These are phyloP conservation scores for Laticauda colubrina DNA, from an alignment of 2,113 vertebrate species.

Conservation along the genomic window DNA sequence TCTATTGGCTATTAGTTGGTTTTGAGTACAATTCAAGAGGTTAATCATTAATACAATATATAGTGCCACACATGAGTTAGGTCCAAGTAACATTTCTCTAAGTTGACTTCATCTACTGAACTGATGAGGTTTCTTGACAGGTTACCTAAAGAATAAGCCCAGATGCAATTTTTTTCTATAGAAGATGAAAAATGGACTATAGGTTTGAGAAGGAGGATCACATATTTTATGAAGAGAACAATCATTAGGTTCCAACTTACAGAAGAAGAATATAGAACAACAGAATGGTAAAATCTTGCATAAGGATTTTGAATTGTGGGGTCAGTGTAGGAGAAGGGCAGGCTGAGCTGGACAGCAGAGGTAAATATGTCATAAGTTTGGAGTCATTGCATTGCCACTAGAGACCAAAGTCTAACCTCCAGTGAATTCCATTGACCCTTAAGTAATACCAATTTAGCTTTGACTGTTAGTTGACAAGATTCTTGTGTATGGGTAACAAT, in stretches of 20 bases:
- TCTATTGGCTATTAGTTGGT: background rate
- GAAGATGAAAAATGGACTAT: background rate
- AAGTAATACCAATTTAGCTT: background rate
- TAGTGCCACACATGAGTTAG: background rate
- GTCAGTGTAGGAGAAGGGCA: background rate
- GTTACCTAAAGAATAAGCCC: background rate
- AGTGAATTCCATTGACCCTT: background rate
- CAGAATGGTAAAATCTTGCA: background rate
- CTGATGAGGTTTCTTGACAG: background rate
- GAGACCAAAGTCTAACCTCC: background rate
- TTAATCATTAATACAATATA: background rate
- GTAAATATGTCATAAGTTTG: background rate
- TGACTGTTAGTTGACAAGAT: background rate
- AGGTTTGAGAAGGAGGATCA: background rate
- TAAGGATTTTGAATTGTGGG: background rate
- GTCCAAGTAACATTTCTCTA: background rate
- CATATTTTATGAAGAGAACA: background rate
- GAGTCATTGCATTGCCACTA: background rate
- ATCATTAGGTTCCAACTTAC: background rate
- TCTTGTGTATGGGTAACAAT: background rate
- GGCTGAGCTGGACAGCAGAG: background rate
- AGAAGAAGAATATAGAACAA: background rate
- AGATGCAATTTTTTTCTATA: background rate
- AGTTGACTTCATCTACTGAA: background rate
- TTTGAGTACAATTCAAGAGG: background rate